phyloP scores from a whole-genome alignment of 1,140 invertebrate genomes.

The Heliconius himera region DNA sequence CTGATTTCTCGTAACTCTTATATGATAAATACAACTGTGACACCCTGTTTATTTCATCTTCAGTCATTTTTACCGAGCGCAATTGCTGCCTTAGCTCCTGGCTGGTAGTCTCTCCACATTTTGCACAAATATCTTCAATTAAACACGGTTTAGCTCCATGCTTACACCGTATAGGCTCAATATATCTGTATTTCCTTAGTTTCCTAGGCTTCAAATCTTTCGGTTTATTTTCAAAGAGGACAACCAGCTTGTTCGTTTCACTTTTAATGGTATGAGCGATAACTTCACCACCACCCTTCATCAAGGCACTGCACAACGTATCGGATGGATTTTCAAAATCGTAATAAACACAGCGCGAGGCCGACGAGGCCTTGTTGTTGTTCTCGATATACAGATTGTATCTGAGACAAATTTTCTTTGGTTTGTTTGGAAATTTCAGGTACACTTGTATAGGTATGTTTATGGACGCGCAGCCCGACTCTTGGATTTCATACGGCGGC shows the following conservation, averaged over 20 bases:
- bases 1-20: conserved; percentile 63
- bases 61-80: conserved; percentile 60
- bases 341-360: conserved; percentile 69
- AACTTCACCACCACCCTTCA: conserved; percentile 69
- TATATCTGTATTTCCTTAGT: conserved; percentile 58
- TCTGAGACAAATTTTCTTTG: conserved; percentile 71
- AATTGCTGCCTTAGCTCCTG: conserved; percentile 64
- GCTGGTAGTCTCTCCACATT: conserved; percentile 62
- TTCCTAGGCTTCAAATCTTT: conserved; percentile 43
- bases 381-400: conserved; percentile 73
- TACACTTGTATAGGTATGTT: conserved; percentile 77
- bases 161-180: conserved; percentile 61
- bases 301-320: conserved; percentile 60
- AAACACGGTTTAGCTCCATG: conserved; percentile 53
- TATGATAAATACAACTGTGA: conserved; percentile 65
- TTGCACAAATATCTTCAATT: conserved; percentile 59
- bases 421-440: conserved; percentile 69
- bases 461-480: conserved; percentile 72
- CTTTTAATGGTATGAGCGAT: conserved; percentile 42
- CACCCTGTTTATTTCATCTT: conserved; percentile 65
- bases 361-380: conserved; percentile 61
- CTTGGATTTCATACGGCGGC: conserved; percentile 77
- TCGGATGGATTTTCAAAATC: conserved; percentile 72
- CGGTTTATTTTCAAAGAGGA: conserved; percentile 48
- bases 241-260: conserved; percentile 47